Percentiles rank a stretch among this genome's conserved stretches.
Evolutionary conservation across 2,797 vertebrate genomes (phyloP).

Genomic region (Melopsittacus undulatus): DNA sequence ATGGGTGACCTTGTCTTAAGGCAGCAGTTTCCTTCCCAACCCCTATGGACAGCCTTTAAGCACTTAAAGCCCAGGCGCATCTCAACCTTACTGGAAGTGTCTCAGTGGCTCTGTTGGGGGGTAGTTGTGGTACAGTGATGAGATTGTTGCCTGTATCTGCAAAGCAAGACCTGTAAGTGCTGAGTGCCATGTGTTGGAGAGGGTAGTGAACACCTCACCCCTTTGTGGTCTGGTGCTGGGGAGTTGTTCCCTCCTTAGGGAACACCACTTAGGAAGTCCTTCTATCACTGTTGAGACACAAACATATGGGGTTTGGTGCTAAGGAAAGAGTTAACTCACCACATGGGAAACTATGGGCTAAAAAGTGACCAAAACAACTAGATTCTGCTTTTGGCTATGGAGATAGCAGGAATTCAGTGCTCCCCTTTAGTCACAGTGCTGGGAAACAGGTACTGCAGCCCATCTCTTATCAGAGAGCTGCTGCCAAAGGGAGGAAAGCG

Average conservation of each 20-base stretch:
- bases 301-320: not conserved
- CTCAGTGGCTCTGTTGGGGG: not conserved
- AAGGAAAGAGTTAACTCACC: not conserved
- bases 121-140: not conserved
- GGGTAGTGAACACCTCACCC: not conserved
- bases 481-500: not conserved
- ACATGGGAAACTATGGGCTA: not conserved
- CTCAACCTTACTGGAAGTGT: not conserved
- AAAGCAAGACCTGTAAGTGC: not conserved
- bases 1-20: not conserved
- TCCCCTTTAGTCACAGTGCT: not conserved
- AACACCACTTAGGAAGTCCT: not conserved
- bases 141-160: not conserved
- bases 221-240: not conserved
- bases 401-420: not conserved
- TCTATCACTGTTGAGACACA: not conserved
- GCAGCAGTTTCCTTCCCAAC: not conserved
- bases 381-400: not conserved
- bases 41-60: not conserved
- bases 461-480: not conserved
- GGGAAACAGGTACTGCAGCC: not conserved
- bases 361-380: not conserved
- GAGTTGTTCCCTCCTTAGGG: accelerated
- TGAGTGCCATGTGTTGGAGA: not conserved
- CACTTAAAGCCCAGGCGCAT: not conserved